Evolutionary conservation across 2,888 invertebrate species (phyloP), one percentile per base, ranked within the genome.

Genomic region (Gryllus longicercus): DNA sequence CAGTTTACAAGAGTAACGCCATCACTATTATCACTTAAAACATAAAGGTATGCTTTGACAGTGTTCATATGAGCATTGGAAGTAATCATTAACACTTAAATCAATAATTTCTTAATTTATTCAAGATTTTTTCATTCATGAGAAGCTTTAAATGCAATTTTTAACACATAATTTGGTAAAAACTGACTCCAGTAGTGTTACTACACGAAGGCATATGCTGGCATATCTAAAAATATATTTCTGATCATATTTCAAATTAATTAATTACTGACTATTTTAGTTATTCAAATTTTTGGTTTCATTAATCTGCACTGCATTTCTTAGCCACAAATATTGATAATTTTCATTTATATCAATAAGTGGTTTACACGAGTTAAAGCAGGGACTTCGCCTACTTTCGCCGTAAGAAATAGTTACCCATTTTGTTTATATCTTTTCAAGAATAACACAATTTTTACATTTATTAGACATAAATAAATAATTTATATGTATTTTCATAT

Each of bases 321-420:
- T 16, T 38, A 77, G 12, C 49, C 14, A 77, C 38, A 8, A 38
- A 63, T 18, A 1, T 18, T 63, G 63, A 11, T 18, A n/a, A 80
- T 21, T 3, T 78, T 50, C 14, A 80, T 50, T 79, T n/a, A 14
- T 63, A 63, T 14, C 63, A 11, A 63, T 77, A 77, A 77, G 14
- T 80, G 79, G 78, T 51, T 79, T 25, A 77, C 79, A 79, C 11
- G 10, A 76, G 79, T 80, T 50, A 80, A 38, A 74, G 21, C 79
- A 81, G 74, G 78, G 81, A 79, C 51, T 80, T 23, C 23, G 51
- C 49, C 51, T 63, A 12, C 50, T 74, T 80, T 74, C 82, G 82
- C 82, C 18, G 21, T 10, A 79, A 77, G 81, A 81, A 81, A 76
- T 82, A 82, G 80, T 81, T 51, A 80, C n/a, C n/a, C 16, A 23